Base-by-base conservation (phyloP, 1,140 invertebrate genomes). In the Pararge aegeria region DNA sequence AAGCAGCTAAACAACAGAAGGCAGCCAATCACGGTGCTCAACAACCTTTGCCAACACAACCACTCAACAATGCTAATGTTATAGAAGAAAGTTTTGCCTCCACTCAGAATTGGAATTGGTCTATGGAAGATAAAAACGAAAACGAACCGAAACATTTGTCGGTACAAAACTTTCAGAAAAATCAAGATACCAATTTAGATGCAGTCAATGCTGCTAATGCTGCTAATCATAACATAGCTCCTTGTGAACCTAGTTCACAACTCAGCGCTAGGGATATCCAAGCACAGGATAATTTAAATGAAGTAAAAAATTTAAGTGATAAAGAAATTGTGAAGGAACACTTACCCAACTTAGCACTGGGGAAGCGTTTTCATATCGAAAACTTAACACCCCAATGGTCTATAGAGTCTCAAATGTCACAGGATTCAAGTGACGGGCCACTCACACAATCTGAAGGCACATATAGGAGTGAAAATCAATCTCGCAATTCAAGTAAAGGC, bases 331-430 rank as follows among this genome's bases (percentile, higher is more conserved):
- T 90, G 0, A 87, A 83, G 42, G 87, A 90, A 58, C 71, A 72
- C 10, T 66, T 90, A 54, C 87, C 87, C 20, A 87, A 84, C 61
- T 63, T 89, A 59, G 82, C 83, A 16, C 46, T 83, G 16, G 87
- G 87, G n/a, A 87, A 89, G 50, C 70, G 87, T 16, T 70, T 90
- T 16, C 74, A 88, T 66, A 65, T 83, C 67, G 90, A 90, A 56
- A 90, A 90, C 61, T 74, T 92, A 55, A 91, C 91, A 46, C 91
- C 92, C 3, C 91, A 92, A 54, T 93, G 92, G 92, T 93, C 92
- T 7, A 92, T 91, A 34, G 92, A 93, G 66, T 92, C 92, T 15
- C 92, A 93, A 75, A 90, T 92, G 70, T 92, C 92, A 5, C 91
- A 92, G 67, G 92, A 92, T 69, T 92, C 92, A 4, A 92, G 91